Conservation (phyloP, 2,113 vertebrate species). For the Phyllostomus discolor region DNA sequence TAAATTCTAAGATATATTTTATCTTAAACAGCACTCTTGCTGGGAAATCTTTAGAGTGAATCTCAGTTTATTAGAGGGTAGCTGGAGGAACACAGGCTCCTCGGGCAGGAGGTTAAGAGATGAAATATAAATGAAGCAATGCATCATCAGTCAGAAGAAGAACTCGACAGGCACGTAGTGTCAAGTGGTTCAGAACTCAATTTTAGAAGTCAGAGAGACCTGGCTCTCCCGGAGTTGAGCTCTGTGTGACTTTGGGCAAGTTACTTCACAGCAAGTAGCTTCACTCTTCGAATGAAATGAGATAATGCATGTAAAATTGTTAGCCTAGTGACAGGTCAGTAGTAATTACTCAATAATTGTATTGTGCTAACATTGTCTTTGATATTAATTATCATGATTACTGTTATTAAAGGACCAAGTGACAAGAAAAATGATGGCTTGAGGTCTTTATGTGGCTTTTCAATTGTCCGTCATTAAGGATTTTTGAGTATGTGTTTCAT, state of each 20-base stretch:
- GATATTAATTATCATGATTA: neutral
- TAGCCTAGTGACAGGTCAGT: neutral
- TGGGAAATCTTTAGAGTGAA: constrained; percentile 27
- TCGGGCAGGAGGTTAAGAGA: neutral
- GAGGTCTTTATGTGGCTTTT: neutral
- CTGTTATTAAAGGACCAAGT: constrained; percentile 16
- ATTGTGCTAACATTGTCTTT: neutral
- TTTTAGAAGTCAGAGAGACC: neutral
- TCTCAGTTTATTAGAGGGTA: neutral
- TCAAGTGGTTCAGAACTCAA: neutral
- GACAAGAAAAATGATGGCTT: neutral
- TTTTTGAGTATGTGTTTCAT: constrained; percentile 15
- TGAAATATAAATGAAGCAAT: neutral
- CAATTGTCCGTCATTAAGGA: neutral
- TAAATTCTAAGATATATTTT: constrained; percentile 59
- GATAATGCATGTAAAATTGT: neutral
- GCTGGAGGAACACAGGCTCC: neutral
- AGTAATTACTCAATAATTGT: neutral
- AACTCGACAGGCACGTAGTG: neutral
- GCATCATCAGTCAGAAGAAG: neutral
- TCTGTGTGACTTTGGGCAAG: neutral
- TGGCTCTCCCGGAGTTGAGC: neutral
- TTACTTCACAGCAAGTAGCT: neutral
- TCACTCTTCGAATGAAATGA: neutral
- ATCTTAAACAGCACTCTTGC: constrained; percentile 38